Percentiles rank a stretch among this genome's conserved stretches.
phyloP scores from a whole-genome alignment of 2,888 invertebrate genomes.

The Drosophila peninsularis region DNA sequence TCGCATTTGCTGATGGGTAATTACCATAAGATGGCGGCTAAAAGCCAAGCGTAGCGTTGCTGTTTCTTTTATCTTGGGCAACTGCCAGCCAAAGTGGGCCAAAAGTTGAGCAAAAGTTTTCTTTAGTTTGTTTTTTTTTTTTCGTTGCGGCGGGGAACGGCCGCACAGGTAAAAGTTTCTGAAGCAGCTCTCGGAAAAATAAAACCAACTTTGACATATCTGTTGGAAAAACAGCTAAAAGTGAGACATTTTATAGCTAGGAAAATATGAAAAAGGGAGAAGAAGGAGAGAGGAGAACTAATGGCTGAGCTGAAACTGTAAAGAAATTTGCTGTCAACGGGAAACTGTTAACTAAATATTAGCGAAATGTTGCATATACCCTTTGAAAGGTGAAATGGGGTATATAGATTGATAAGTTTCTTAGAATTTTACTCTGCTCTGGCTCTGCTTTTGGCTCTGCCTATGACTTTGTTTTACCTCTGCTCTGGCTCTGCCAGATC shows the following conservation, averaged over 20 bases:
- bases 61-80: neutral
- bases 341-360: neutral
- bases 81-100: conserved; percentile 5
- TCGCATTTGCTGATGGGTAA: conserved; percentile 29
- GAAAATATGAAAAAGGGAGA: neutral
- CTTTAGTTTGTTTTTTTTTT: conserved; percentile 6
- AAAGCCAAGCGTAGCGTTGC: conserved; percentile 35
- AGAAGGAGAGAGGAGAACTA: neutral
- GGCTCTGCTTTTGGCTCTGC: too few species aligned
- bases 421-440: too few species aligned
- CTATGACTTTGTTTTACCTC: too few species aligned
- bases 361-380: neutral
- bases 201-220: conserved; percentile 21
- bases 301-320: neutral
- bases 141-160: too few species aligned
- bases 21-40: conserved; percentile 37
- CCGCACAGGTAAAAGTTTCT: conserved; percentile 18
- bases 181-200: conserved; percentile 21
- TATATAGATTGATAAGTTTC: too few species aligned
- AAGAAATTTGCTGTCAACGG: conserved; percentile 1
- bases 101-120: conserved; percentile 29
- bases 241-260: conserved; percentile 2
- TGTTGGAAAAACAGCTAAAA: neutral
- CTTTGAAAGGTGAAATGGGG: too few species aligned
- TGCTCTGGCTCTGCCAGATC: too few species aligned